These are phyloP conservation scores for Corythornis madagascariensis DNA, from an alignment of 2,113 vertebrate genomes.

Conservation along the genomic window DNA sequence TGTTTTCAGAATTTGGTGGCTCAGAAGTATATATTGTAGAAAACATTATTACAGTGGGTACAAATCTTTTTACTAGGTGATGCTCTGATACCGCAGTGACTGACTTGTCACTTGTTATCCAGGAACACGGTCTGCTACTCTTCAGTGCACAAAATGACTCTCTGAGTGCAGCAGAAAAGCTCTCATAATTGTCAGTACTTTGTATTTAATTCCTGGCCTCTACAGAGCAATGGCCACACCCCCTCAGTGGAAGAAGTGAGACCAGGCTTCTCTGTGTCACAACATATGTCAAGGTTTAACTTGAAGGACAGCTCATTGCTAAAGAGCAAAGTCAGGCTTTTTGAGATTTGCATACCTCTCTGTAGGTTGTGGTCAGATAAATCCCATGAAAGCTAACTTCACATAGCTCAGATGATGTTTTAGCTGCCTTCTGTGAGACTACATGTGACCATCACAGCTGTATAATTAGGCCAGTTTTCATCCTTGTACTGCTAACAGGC, in stretches of 20 bases:
- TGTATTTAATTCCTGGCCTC: not conserved
- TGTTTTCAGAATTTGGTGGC: not conserved
- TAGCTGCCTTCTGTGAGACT: not conserved
- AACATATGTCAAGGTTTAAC: not conserved
- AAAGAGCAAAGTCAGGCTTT: not conserved
- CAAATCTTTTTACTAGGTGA: not conserved
- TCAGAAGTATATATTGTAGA: not conserved
- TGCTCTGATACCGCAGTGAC: not conserved
- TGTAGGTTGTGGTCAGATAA: not conserved
- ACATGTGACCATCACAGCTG: accelerated
- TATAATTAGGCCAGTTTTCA: not conserved
- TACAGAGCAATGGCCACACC: not conserved
- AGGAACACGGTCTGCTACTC: not conserved
- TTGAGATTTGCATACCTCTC: not conserved
- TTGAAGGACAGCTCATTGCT: not conserved
- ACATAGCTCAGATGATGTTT: not conserved
- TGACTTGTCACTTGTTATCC: accelerated
- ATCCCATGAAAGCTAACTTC: not conserved
- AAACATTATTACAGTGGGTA: not conserved
- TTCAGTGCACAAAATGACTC: not conserved
- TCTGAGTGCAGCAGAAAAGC: not conserved
- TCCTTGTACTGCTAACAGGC: not conserved
- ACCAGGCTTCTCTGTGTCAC: not conserved
- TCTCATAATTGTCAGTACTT: not conserved
- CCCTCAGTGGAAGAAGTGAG: not conserved